Conservation (phyloP, 1,140 invertebrate species). For the Leptestheria dahalacensis region DNA sequence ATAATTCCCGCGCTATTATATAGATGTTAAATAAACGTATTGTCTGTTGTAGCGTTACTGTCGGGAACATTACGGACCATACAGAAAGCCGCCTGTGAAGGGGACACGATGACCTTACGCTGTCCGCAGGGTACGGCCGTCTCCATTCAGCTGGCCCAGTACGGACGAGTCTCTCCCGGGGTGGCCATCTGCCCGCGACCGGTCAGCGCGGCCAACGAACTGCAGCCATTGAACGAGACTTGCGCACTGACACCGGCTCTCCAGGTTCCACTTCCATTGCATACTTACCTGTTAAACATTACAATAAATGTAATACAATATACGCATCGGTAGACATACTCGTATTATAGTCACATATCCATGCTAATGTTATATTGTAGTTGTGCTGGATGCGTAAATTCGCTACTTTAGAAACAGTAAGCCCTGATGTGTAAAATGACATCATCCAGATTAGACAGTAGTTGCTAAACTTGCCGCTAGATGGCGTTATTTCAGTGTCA, state of each 20-base stretch:
- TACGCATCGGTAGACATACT: no score
- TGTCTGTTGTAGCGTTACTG: slow-evolving; percentile 51
- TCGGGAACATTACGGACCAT: slow-evolving; percentile 74
- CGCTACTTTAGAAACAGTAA: no score
- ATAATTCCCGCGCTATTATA: no score
- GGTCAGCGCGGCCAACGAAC: not conserved
- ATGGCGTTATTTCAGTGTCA: no score
- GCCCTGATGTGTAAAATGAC: no score
- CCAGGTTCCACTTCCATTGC: slow-evolving; percentile 12
- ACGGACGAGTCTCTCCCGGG: slow-evolving; percentile 28
- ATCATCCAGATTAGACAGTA: no score
- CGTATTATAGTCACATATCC: no score
- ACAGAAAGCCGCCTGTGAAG: slow-evolving; percentile 72
- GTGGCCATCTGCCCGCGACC: slow-evolving; percentile 7
- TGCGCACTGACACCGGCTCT: slow-evolving; percentile 6
- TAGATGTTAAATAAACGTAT: no score
- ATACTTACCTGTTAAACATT: not conserved
- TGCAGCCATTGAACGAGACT: not conserved
- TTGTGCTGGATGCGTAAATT: no score
- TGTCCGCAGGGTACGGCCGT: slow-evolving; percentile 77
- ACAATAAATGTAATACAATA: no score
- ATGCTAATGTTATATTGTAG: no score
- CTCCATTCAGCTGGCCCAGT: slow-evolving; percentile 62
- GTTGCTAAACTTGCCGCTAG: no score
- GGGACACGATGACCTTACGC: slow-evolving; percentile 60